Percentiles rank a stretch among this genome's conserved stretches.
phyloP scores from a whole-genome alignment of 1,140 invertebrate genomes.

The Sarcophaga peregrina region DNA sequence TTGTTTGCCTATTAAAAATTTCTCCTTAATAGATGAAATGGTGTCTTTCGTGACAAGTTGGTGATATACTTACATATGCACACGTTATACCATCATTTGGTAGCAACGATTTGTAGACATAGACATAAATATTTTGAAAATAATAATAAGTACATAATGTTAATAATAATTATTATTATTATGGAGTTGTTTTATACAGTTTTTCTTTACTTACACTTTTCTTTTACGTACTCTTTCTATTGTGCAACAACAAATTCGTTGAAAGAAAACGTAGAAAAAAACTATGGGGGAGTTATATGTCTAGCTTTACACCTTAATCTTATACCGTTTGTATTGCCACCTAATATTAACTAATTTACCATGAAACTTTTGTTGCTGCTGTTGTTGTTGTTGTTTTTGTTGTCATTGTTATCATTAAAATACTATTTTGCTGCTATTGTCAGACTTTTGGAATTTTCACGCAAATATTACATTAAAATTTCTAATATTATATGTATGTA shows the following conservation, averaged over 20 bases:
- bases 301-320: not conserved
- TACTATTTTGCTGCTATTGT: slow-evolving; percentile 30
- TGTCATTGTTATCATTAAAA: slow-evolving; percentile 12
- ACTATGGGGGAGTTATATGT: not conserved
- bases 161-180: not conserved
- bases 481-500: slow-evolving; percentile 18
- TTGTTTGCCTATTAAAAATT: too few relatives aligned
- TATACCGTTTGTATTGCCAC: not conserved
- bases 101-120: too few relatives aligned
- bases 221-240: not conserved
- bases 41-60: too few relatives aligned
- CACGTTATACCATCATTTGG: too few relatives aligned
- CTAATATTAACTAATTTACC: slow-evolving; percentile 35
- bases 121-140: too few relatives aligned
- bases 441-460: slow-evolving; percentile 14
- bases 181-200: not conserved
- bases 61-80: too few relatives aligned
- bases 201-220: slow-evolving; percentile 12
- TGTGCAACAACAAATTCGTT: slow-evolving; percentile 5
- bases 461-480: slow-evolving; percentile 39
- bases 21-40: too few relatives aligned
- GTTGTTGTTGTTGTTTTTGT: too few relatives aligned
- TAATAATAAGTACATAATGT: too few relatives aligned
- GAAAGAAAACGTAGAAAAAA: too few relatives aligned
- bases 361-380: not conserved